phyloP scores from a whole-genome alignment of 2,113 vertebrate genomes.

The Oryzias melastigma region DNA sequence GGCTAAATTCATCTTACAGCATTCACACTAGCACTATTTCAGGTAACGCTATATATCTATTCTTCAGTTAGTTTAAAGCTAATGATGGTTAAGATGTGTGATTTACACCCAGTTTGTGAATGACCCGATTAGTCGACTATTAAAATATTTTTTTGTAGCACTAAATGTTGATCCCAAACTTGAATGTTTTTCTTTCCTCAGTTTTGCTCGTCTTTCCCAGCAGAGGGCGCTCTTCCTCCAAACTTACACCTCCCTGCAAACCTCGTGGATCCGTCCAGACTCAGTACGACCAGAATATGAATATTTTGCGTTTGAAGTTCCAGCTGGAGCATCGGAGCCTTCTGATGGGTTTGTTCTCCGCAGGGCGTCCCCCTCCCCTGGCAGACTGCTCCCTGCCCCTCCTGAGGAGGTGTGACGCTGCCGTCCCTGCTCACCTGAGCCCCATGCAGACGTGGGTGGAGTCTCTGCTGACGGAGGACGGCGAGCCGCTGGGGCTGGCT shows the following conservation, averaged over 20 bases:
- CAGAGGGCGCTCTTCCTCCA: conserved; percentile 62
- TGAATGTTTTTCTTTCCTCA: conserved; percentile 25
- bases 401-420: conserved; percentile 74
- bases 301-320: too few relatives aligned
- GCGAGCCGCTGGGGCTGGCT: conserved; percentile 76
- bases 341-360: background rate
- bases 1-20: too few relatives aligned
- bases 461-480: conserved; percentile 69
- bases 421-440: conserved; percentile 68
- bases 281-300: conserved; percentile 52
- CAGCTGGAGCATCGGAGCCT: background rate
- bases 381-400: conserved; percentile 68
- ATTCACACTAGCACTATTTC: too few relatives aligned
- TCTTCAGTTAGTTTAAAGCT: too few relatives aligned
- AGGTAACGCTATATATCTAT: too few relatives aligned
- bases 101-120: too few relatives aligned
- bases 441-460: conserved; percentile 84
- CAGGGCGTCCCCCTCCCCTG: conserved; percentile 58
- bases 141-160: too few relatives aligned
- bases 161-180: too few relatives aligned
- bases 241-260: conserved; percentile 76
- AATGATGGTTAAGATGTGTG: too few relatives aligned
- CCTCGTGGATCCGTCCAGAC: conserved; percentile 65
- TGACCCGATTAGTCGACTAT: too few relatives aligned
- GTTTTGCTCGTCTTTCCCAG: conserved; percentile 67